Evolutionary conservation across 2,113 vertebrate species (phyloP), one percentile per base, ranked within the genome.

Genomic region (Girardinichthys multiradiatus): DNA sequence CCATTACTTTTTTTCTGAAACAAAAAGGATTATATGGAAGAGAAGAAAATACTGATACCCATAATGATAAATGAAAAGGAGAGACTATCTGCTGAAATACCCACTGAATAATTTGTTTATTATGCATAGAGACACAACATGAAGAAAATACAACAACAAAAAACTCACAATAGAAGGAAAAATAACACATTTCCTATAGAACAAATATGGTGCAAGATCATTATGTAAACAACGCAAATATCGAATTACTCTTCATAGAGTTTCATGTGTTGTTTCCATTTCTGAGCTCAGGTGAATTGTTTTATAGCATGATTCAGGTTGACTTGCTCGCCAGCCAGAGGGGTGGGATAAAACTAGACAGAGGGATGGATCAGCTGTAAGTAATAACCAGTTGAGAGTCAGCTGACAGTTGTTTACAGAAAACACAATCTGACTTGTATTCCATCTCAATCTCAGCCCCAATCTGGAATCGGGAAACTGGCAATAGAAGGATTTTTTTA

Each of bases 301-400:
- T 48, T 45, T 4, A 29, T 66, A 48, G 12, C 27, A 48, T 48
- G 27, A 66, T 66, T 17, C 27, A 39, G 63, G 39, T 45, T 64
- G 63, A 27, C 63, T 19, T 42, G 9, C 9, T 5, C 28, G 33
- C 29, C 19, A 76, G 21, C 29, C n/a, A 30, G 29, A 29, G 31
- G 24, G 12, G n/a, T 2, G 3, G 83, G 24, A n/a, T 86, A 30
- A 86, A 77, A 79, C 62, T 82, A 48, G 80, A 60, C 26, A 61
- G 76, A 82, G 51, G 69, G 70, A 81, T 37, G 70, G 72, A 71
- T 77, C 54, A 73, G 27, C 68, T 77, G 42, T 79, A 29, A 64
- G 78, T 45, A 45, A 45, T 45, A 72, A 74, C 70, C 77, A 81
- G 81, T 66, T n/a, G 76, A 64, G 57, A 72, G 62, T 70, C 37